phyloP scores from a whole-genome alignment of 64 coral and sea anemone genomes.

The Exaiptasia diaphana region DNA sequence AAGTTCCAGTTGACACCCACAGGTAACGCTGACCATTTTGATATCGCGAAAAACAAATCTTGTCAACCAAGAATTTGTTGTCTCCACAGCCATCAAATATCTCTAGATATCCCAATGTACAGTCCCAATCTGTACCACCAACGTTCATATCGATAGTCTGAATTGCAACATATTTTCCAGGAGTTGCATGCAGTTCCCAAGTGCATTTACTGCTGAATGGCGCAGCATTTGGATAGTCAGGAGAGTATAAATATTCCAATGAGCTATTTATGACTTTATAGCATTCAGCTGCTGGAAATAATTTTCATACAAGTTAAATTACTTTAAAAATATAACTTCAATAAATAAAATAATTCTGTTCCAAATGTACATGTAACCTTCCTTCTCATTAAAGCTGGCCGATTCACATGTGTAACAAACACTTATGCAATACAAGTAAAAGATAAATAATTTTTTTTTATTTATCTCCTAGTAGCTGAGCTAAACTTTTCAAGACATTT shows the following conservation, averaged over 20 bases:
- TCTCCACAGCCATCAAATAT: conserved; percentile 75
- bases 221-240: background rate
- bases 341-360: no score
- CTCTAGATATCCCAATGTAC: conserved; percentile 38
- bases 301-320: no score
- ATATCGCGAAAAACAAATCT: conserved; percentile 11
- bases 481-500: no score
- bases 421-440: no score
- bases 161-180: background rate
- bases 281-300: no score
- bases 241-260: background rate
- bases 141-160: conserved; percentile 18
- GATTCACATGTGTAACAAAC: no score
- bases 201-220: background rate
- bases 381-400: no score
- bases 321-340: no score
- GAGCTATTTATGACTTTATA: background rate
- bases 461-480: no score
- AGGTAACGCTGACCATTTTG: conserved; percentile 10
- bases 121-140: background rate
- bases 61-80: conserved; percentile 60
- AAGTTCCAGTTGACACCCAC: conserved; percentile 69
- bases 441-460: no score
- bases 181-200: background rate
- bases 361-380: no score